phyloP scores from a whole-genome alignment of 2,113 vertebrate genomes.

The Delphinus delphis region DNA sequence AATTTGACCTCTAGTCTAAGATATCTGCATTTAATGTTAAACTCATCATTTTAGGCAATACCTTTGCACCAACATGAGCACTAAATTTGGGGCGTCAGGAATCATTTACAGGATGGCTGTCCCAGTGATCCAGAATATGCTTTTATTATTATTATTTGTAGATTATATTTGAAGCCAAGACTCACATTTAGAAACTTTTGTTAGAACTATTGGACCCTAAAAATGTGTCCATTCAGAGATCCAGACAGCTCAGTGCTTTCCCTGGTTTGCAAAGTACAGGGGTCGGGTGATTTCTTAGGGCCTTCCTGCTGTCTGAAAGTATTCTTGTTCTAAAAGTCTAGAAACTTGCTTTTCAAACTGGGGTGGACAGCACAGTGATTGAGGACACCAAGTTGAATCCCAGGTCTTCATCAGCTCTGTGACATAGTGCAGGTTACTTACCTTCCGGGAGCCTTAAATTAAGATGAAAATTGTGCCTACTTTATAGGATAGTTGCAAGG shows the following conservation, averaged over 20 bases:
- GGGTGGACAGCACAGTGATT: background rate
- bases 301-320: background rate
- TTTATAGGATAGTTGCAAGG: background rate
- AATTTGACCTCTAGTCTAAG: conserved; percentile 25
- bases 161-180: background rate
- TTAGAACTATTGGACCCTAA: background rate
- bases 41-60: background rate
- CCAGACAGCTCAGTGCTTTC: background rate
- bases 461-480: background rate
- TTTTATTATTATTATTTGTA: conserved; percentile 9
- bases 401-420: background rate
- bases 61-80: background rate
- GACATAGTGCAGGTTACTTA: background rate
- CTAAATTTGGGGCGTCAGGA: background rate
- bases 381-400: background rate
- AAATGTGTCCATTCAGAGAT: background rate
- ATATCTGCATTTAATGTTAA: conserved; percentile 22
- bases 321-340: background rate
- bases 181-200: background rate
- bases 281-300: background rate
- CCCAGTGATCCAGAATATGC: background rate
- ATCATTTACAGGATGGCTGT: background rate
- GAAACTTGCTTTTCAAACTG: background rate
- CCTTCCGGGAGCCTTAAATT: background rate
- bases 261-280: background rate